Conservation (phyloP, 2,888 invertebrate species). For the Brachyptera risi region DNA sequence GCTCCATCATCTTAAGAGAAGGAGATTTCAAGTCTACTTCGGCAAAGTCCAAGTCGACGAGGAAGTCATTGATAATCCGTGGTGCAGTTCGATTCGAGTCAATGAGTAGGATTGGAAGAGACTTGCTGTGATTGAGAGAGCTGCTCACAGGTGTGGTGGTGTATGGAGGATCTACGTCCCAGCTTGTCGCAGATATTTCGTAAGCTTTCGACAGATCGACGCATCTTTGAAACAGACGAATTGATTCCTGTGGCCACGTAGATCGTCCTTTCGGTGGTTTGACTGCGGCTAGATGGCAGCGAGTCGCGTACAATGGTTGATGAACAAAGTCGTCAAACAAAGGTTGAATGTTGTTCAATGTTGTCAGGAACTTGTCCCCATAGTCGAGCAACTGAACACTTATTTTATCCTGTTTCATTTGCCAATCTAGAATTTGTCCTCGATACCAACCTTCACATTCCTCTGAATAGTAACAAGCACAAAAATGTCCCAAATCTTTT, state of each 20-base stretch:
- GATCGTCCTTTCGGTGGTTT: background rate
- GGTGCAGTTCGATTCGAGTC: background rate
- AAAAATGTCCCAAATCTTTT: background rate
- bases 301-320: constrained; percentile 15
- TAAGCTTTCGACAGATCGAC: background rate
- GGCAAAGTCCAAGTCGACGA: background rate
- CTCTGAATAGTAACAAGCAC: constrained; percentile 7
- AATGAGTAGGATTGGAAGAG: background rate
- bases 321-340: constrained; percentile 1
- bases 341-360: constrained; percentile 1
- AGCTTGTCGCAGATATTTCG: background rate
- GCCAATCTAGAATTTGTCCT: constrained; percentile 21
- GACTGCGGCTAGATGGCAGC: constrained; percentile 19
- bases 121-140: background rate
- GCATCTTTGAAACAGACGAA: constrained; percentile 6
- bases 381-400: constrained; percentile 22
- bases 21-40: background rate
- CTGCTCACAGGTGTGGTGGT: background rate
- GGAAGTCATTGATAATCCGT: background rate
- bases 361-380: constrained; percentile 10
- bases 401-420: background rate
- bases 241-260: constrained; percentile 15
- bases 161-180: background rate
- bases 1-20: background rate
- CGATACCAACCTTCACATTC: constrained; percentile 15